Evolutionary conservation across 2,113 vertebrate genomes (phyloP), one percentile per base, ranked within the genome.

Genomic region (Lamprotornis superbus): DNA sequence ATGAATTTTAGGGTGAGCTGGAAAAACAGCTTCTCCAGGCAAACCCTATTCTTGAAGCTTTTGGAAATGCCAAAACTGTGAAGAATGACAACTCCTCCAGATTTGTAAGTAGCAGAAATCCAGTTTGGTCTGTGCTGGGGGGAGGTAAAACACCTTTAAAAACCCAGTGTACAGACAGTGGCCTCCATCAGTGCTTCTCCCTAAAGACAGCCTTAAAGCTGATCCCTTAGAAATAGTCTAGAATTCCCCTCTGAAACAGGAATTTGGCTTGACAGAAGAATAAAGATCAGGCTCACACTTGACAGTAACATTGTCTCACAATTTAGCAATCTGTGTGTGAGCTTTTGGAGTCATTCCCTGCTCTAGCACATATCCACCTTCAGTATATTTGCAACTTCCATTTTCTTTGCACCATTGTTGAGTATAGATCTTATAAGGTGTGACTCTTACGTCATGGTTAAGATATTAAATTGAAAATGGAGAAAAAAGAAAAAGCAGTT

Each of bases 21-120:
- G 99, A 99, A 98, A 99, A 99, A 94, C 99, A 99, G 96, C 98
- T 99, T 94, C 98, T 99, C 53, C 99, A 99, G 98, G 99, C 99
- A 61, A 99, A 99, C 89, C 99, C 99, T 22, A 99, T 99, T 92
- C 98, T 99, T 24, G 99, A 99, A 97, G 99, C 99, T 91, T 99
- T 99, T 69, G 99, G 99, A 96, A 99, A 99, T 12, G 99, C 98
- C 95, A 99, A 99, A 97, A 99, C 99, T 0, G 99, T 99, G 94
- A 99, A 99, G 98, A 99, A 99, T 1, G 99, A 99, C 98, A 99
- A 99, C 98, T 99, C 99, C 7, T 99, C 99, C 17, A 97, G 99
- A 98, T 99, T 99, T 0, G 99, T 99, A 98, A 99, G 99, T 98
- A 95, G 82, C 42, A 69, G 37, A 95, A 93, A 76, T 23, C 28